phyloP scores from a whole-genome alignment of 2,888 invertebrate species.

The Erpobdella octoculata region DNA sequence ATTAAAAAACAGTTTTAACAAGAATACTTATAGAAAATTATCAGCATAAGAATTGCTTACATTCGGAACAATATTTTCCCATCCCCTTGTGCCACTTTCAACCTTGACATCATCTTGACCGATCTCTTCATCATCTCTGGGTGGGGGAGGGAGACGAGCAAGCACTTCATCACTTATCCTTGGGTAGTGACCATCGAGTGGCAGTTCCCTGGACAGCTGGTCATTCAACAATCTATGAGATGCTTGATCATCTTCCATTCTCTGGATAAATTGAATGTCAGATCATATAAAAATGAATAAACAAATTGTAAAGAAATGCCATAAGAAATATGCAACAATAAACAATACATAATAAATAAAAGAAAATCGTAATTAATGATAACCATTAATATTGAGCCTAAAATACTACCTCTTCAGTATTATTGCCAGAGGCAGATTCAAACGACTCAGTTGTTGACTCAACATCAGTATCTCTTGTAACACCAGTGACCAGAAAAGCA shows the following conservation, averaged over 20 bases:
- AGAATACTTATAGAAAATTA: neutral
- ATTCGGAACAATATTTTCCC: slow-evolving; percentile 61
- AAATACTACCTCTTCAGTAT: neutral
- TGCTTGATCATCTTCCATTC: slow-evolving; percentile 10
- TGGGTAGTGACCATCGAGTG: slow-evolving; percentile 37
- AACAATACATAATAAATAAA: neutral
- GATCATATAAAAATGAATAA: too few species aligned
- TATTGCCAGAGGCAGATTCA: slow-evolving; percentile 19
- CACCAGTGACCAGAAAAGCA: too few species aligned
- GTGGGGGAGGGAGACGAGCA: slow-evolving; percentile 32
- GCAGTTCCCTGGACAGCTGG: slow-evolving; percentile 39
- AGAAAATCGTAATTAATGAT: neutral
- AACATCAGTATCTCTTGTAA: neutral
- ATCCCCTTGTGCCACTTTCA: slow-evolving; percentile 42
- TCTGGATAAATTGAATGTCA: too few species aligned
- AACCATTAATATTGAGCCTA: neutral
- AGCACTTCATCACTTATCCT: slow-evolving; percentile 22
- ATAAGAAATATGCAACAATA: neutral
- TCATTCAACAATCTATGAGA: slow-evolving; percentile 47
- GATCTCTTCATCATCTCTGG: slow-evolving; percentile 26
- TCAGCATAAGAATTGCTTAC: slow-evolving; percentile 48
- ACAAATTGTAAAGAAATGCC: too few species aligned
- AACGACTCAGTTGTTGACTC: slow-evolving; percentile 20
- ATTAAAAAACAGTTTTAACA: neutral
- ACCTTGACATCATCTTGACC: slow-evolving; percentile 25